These are phyloP conservation scores for Plagodis dolabraria DNA, from an alignment of 2,888 invertebrate genomes.

Conservation along the genomic window DNA sequence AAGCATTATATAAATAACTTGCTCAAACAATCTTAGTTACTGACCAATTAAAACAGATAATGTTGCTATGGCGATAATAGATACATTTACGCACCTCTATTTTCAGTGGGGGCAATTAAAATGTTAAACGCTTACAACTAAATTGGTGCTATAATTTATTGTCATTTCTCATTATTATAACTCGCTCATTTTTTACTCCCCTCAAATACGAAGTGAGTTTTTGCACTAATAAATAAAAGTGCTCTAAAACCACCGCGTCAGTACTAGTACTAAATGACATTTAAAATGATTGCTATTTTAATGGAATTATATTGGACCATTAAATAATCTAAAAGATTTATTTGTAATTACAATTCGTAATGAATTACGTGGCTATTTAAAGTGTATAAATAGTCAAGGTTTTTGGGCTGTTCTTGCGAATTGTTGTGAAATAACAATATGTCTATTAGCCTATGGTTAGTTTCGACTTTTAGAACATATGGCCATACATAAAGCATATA, in stretches of 20 bases:
- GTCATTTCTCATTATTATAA: not conserved
- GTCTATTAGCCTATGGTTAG: no score
- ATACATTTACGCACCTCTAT: no score
- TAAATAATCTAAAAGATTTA: conserved; percentile 28
- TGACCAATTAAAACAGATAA: no score
- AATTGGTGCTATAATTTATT: no score
- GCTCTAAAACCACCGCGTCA: conserved; percentile 1
- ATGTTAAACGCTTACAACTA: no score
- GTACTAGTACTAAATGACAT: conserved; percentile 24
- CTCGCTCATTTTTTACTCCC: not conserved
- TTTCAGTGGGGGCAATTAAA: no score
- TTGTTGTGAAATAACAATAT: not conserved
- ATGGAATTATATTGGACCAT: conserved; percentile 28
- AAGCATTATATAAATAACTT: no score
- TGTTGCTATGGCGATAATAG: no score
- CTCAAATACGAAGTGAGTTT: conserved; percentile 11
- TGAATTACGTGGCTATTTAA: conserved; percentile 15
- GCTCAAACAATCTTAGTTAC: no score
- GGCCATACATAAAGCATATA: no score
- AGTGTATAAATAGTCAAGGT: not conserved
- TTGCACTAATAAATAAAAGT: conserved; percentile 22
- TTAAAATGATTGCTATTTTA: conserved; percentile 32
- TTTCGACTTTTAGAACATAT: no score
- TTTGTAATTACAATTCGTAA: conserved; percentile 13
- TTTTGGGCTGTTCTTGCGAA: conserved; percentile 3